Conservation (phyloP, 30 jellyfish, hydroid and myxozoan genomes). For the Pelagia noctiluca region DNA sequence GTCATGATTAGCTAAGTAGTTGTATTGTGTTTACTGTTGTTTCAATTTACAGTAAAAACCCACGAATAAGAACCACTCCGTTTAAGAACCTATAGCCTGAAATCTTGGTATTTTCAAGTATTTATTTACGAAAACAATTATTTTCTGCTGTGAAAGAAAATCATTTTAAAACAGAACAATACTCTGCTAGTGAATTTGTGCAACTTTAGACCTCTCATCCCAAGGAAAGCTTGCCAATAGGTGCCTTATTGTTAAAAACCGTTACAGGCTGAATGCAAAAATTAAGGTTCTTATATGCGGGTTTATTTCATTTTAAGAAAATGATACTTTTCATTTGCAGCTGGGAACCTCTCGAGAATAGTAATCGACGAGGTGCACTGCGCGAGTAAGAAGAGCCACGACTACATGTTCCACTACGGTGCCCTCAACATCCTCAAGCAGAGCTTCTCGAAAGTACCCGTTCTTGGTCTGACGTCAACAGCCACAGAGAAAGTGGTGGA, state of each 20-base stretch:
- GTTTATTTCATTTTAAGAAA: not conserved
- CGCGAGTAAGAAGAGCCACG: conserved; percentile 97
- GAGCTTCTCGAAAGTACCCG: conserved; percentile 84
- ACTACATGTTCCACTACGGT: conserved; percentile 90
- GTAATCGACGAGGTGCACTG: conserved; percentile 98
- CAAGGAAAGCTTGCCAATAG: not conserved
- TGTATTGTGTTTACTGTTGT: no score
- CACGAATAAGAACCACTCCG: no score
- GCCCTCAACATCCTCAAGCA: conserved; percentile 77
- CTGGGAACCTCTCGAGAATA: conserved; percentile 68
- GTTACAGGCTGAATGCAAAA: no score
- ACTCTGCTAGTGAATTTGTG: not conserved
- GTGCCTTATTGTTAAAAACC: not conserved
- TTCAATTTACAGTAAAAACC: no score
- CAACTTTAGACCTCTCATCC: no score
- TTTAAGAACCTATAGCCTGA: no score
- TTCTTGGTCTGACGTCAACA: conserved; percentile 96
- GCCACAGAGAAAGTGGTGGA: conserved; percentile 74
- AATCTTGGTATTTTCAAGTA: no score
- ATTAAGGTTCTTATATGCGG: no score
- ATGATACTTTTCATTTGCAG: conserved; percentile 23
- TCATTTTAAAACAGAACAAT: no score
- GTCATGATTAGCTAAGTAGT: no score
- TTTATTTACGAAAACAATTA: no score
- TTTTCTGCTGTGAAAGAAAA: no score